These are phyloP conservation scores for Sesamia inferens DNA, from an alignment of 2,888 invertebrate genomes.

Conservation along the genomic window DNA sequence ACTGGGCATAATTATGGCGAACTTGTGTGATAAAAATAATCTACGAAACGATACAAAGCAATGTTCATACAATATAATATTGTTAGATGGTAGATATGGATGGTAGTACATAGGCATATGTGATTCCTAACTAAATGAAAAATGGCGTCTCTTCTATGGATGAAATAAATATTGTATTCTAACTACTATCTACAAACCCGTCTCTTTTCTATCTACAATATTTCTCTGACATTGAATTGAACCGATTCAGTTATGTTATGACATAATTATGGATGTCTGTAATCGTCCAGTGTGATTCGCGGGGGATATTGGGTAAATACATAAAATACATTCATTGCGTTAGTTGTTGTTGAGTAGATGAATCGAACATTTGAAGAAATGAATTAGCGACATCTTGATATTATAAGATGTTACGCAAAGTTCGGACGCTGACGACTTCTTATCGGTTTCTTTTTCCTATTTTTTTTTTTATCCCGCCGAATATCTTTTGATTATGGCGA, in stretches of 20 bases:
- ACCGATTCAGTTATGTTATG: neutral
- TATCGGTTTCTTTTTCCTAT: neutral
- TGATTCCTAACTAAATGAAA: neutral
- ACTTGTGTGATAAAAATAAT: neutral
- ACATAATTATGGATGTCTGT: neutral
- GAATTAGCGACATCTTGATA: too few species aligned
- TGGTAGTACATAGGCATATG: neutral
- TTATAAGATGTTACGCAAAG: too few species aligned
- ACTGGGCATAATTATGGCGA: constrained; percentile 1
- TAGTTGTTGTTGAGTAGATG: too few species aligned
- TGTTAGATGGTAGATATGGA: neutral
- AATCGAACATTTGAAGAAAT: too few species aligned
- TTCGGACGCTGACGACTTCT: neutral
- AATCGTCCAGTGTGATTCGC: neutral
- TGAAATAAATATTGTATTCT: neutral
- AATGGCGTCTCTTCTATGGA: neutral
- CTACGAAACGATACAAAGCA: neutral
- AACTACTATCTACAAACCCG: neutral
- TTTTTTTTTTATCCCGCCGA: neutral
- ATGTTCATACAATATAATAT: neutral
- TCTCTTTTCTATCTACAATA: neutral
- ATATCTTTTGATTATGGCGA: neutral
- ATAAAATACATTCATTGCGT: too few species aligned
- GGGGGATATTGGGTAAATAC: too few species aligned
- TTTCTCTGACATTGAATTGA: neutral